phyloP scores from a whole-genome alignment of 1,140 invertebrate genomes.

The Penaeus vannamei region DNA sequence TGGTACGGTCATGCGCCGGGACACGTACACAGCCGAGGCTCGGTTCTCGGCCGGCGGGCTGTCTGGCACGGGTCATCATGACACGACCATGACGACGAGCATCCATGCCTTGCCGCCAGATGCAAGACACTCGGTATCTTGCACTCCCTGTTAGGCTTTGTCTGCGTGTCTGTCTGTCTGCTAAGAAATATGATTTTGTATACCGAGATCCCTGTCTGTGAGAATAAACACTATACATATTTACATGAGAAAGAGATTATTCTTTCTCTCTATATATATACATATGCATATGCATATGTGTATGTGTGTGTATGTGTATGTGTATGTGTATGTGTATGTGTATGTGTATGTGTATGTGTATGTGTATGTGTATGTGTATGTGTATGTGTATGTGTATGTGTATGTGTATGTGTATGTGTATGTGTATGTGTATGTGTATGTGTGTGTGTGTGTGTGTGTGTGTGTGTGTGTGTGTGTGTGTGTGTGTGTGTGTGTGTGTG shows the following conservation, averaged over 20 bases:
- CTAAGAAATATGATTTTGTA: too few species aligned
- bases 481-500: constrained; percentile 27
- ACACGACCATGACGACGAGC: too few species aligned
- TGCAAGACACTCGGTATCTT: too few species aligned
- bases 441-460: not conserved
- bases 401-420: constrained; percentile 2
- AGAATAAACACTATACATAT: too few species aligned
- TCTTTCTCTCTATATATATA: not conserved
- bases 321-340: constrained; percentile 30
- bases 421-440: constrained; percentile 26
- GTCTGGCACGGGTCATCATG: too few species aligned
- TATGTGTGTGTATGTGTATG: constrained; percentile 22
- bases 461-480: constrained; percentile 25
- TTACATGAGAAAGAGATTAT: too few species aligned
- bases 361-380: constrained; percentile 26
- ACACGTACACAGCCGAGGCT: not conserved
- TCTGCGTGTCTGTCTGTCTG: too few species aligned
- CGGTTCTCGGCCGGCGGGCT: not conserved
- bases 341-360: not conserved
- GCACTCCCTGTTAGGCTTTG: too few species aligned
- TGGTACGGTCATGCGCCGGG: not conserved
- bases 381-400: constrained; percentile 25
- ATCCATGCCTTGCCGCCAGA: too few species aligned
- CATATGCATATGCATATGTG: not conserved
- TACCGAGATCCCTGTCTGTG: too few species aligned